These are phyloP conservation scores for Ctenosaura bakeri DNA, from an alignment of 2,797 vertebrate genomes.

Conservation along the genomic window DNA sequence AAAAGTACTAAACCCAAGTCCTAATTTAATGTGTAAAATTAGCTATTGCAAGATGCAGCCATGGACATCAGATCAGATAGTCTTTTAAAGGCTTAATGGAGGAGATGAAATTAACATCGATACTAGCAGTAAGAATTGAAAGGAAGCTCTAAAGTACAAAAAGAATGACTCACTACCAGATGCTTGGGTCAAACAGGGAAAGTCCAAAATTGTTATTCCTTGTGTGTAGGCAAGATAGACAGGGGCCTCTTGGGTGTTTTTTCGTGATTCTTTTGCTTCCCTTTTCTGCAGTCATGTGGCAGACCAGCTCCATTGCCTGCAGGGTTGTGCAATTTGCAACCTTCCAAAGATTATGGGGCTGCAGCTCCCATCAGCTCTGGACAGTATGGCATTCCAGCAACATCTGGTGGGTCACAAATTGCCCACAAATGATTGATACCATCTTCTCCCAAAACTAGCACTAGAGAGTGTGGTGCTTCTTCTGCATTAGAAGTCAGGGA, in stretches of 20 bases:
- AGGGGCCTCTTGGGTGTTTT: no score
- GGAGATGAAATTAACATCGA: neutral
- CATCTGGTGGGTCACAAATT: neutral
- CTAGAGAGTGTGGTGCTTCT: neutral
- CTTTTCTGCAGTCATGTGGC: neutral
- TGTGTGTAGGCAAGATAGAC: no score
- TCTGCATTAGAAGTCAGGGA: neutral
- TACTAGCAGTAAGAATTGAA: neutral
- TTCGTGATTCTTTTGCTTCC: no score
- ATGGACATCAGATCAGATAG: neutral
- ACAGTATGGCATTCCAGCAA: neutral
- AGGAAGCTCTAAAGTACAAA: neutral
- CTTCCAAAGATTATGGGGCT: neutral
- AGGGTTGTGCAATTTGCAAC: neutral
- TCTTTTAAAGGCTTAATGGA: slow-evolving; percentile 9
- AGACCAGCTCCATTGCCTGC: neutral
- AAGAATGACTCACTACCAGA: neutral
- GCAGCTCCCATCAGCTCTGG: neutral
- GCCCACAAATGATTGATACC: no score
- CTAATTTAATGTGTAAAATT: neutral
- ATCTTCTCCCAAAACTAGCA: neutral
- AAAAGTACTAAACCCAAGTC: neutral
- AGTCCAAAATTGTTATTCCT: neutral
- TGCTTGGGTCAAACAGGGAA: neutral
- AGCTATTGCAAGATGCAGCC: neutral